Evolutionary conservation across 2,113 vertebrate species (phyloP).

Genomic region (Indicator maculatus): DNA sequence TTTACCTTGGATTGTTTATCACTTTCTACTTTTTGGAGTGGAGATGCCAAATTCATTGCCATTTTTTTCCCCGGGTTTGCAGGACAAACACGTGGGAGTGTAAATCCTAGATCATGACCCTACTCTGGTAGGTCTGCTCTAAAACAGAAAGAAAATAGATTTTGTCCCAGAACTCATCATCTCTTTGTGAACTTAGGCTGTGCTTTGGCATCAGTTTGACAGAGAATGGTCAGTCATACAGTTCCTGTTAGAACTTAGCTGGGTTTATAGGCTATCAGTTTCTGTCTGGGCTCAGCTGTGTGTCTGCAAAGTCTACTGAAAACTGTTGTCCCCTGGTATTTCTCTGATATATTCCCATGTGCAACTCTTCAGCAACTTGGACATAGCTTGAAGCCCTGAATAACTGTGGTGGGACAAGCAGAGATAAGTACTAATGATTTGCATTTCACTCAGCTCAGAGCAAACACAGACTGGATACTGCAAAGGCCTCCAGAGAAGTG

Average conservation of each 20-base stretch:
- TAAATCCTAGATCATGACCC: not conserved
- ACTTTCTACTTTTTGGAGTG: not conserved
- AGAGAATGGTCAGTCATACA: not conserved
- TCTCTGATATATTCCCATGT: not conserved
- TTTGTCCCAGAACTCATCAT: not conserved
- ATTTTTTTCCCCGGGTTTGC: not conserved
- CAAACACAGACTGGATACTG: not conserved
- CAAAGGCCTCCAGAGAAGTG: not conserved
- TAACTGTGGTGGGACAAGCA: not conserved
- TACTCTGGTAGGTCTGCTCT: not conserved
- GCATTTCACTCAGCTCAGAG: not conserved
- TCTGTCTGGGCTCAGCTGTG: not conserved
- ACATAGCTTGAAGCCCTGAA: not conserved
- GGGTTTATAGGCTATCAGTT: not conserved
- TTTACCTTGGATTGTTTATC: not conserved
- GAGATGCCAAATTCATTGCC: not conserved
- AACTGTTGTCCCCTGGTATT: not conserved
- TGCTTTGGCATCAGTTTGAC: not conserved
- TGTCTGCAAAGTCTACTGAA: not conserved
- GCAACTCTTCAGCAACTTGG: not conserved
- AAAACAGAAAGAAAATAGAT: not conserved
- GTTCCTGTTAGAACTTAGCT: not conserved
- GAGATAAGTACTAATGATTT: not conserved
- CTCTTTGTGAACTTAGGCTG: not conserved
- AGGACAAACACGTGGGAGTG: not conserved